Evolutionary conservation across 2,888 invertebrate species (phyloP).

Genomic region (Eudasyphora cyanicolor): DNA sequence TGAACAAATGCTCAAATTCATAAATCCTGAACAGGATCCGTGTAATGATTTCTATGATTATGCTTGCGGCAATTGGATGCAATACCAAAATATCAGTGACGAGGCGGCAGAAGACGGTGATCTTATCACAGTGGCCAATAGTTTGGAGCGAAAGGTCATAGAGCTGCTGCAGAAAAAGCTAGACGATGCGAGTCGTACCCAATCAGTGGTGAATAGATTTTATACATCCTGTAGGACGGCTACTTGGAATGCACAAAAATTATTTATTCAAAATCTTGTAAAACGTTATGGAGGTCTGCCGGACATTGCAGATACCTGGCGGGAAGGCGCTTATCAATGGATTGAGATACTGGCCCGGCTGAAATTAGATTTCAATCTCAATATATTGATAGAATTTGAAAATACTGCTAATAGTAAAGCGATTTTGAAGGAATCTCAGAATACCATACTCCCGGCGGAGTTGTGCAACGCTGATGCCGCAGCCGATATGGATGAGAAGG

Average conservation of each 20-base stretch:
- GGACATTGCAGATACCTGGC: constrained; percentile 71
- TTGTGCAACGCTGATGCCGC: constrained; percentile 69
- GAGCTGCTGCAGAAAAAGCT: constrained; percentile 70
- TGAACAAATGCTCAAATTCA: constrained; percentile 67
- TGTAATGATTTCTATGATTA: constrained; percentile 76
- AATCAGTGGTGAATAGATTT: constrained; percentile 67
- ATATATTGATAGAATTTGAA: constrained; percentile 76
- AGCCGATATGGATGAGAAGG: constrained; percentile 62
- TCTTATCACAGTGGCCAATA: constrained; percentile 67
- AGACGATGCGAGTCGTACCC: constrained; percentile 59
- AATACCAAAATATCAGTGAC: constrained; percentile 65
- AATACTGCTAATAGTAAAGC: constrained; percentile 68
- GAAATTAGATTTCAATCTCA: constrained; percentile 72
- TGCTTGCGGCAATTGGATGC: constrained; percentile 77
- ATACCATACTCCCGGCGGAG: constrained; percentile 72
- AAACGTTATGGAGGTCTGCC: constrained; percentile 72
- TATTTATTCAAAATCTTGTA: constrained; percentile 70
- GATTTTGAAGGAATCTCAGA: constrained; percentile 73
- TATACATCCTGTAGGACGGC: constrained; percentile 72
- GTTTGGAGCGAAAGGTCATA: constrained; percentile 68
- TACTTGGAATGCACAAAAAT: constrained; percentile 66
- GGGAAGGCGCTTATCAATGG: constrained; percentile 71
- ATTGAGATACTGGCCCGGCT: constrained; percentile 71
- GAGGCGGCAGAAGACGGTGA: constrained; percentile 57
- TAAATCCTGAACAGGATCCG: constrained; percentile 73